Conservation (phyloP, 2,797 vertebrate species). For the Avahi laniger region DNA sequence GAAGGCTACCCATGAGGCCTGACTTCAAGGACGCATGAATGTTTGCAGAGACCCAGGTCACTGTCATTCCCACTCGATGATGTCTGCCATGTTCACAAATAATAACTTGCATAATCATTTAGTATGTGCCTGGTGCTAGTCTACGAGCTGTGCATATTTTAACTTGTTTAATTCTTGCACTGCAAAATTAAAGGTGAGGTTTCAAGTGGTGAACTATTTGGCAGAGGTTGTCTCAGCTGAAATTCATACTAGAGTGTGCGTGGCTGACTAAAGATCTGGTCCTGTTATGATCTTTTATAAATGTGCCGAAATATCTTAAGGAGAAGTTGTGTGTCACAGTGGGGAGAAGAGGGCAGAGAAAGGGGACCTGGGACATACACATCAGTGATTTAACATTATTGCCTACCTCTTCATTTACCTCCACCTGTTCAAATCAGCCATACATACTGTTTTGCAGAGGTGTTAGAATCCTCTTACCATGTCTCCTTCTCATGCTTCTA, state of each 20-base stretch:
- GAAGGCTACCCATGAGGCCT: background rate
- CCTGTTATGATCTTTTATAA: background rate
- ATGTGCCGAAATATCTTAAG: background rate
- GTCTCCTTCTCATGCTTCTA: background rate
- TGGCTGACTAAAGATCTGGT: background rate
- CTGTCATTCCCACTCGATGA: background rate
- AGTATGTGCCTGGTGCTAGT: background rate
- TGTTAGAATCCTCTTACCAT: background rate
- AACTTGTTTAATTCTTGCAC: background rate
- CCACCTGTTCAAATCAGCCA: background rate
- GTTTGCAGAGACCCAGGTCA: background rate
- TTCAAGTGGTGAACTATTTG: background rate
- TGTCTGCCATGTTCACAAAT: background rate
- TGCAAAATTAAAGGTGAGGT: constrained; percentile 30
- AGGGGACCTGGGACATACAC: background rate
- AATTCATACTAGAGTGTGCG: background rate
- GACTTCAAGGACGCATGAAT: background rate
- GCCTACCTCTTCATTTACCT: background rate
- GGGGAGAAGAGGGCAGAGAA: background rate
- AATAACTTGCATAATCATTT: background rate
- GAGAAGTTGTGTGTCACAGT: background rate
- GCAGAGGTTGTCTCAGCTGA: background rate
- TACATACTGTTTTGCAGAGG: background rate
- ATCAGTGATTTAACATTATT: accelerated
- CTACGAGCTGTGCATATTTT: background rate